Percentiles rank a stretch among this genome's conserved stretches.
Conservation (phyloP, 2,113 vertebrate species). For the Podocnemis expansa region DNA sequence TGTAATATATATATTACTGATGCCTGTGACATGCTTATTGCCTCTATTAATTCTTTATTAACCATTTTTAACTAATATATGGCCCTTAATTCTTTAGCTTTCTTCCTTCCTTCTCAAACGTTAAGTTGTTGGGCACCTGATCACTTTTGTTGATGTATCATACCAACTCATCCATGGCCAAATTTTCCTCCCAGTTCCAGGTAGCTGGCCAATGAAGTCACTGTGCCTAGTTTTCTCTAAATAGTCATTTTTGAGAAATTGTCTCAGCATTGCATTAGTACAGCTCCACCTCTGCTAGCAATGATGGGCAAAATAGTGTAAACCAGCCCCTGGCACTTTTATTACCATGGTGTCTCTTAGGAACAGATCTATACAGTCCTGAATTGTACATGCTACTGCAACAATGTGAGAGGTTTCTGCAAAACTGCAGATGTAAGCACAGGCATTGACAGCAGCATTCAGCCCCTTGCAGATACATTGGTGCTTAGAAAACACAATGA, state of each 20-base stretch:
- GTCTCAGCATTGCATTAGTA: background rate
- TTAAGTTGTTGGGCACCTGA: background rate
- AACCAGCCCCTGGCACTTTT: background rate
- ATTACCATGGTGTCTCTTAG: background rate
- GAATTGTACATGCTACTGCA: background rate
- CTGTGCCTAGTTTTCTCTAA: background rate
- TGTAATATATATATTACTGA: background rate
- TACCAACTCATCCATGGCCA: background rate
- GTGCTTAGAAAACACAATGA: background rate
- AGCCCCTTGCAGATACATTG: background rate
- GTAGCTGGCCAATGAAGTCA: background rate
- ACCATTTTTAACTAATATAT: background rate
- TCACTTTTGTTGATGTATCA: background rate
- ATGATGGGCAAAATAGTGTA: background rate
- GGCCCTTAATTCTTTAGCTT: background rate
- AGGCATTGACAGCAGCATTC: background rate
- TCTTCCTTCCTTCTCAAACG: background rate
- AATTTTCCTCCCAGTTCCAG: background rate
- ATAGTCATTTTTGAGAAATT: background rate
- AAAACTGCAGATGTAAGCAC: background rate
- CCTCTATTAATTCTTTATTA: background rate
- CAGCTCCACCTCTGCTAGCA: background rate
- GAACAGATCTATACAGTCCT: background rate
- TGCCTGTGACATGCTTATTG: background rate
- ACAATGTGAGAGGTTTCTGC: background rate